A percentile compares a stretch with the other conserved stretches of the same genome.
These are phyloP conservation scores for Daphoenositta chrysoptera DNA, from an alignment of 2,113 vertebrate genomes.

Conservation along the genomic window DNA sequence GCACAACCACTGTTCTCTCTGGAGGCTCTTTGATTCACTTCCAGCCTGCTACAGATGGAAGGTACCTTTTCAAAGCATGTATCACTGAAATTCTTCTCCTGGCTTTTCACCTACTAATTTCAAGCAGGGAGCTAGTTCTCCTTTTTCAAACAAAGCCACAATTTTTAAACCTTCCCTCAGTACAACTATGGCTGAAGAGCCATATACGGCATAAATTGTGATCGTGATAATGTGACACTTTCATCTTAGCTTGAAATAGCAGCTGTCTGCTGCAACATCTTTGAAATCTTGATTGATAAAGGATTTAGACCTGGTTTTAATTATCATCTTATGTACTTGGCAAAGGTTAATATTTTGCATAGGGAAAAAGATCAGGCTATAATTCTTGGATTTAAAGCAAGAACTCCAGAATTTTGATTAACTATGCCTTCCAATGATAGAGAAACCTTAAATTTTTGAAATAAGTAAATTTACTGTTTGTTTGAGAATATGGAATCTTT, in stretches of 20 bases:
- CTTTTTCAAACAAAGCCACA: constrained; percentile 40
- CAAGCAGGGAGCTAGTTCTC: constrained; percentile 21
- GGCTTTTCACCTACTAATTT: constrained; percentile 67
- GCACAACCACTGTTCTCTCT: not conserved
- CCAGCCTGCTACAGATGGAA: not conserved
- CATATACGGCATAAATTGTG: constrained; percentile 10
- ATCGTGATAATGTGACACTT: constrained; percentile 38
- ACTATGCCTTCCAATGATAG: not conserved
- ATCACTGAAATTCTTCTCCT: constrained; percentile 19
- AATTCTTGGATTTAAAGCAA: constrained; percentile 30
- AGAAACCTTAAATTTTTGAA: not conserved
- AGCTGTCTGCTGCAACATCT: constrained; percentile 48
- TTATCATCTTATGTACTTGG: constrained; percentile 56
- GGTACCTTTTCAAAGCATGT: constrained; percentile 6
- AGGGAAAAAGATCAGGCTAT: constrained; percentile 7
- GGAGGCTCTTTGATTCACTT: not conserved
- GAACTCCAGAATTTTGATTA: not conserved
- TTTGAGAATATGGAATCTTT: not conserved
- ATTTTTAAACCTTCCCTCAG: not conserved
- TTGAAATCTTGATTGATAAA: constrained; percentile 69
- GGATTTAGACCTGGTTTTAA: constrained; percentile 59
- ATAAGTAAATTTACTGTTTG: not conserved
- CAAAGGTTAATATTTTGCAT: constrained; percentile 62
- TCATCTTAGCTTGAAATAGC: constrained; percentile 53
- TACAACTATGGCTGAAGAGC: not conserved